phyloP scores from a whole-genome alignment of 2,888 invertebrate genomes.

The Caenorhabditis plicata region DNA sequence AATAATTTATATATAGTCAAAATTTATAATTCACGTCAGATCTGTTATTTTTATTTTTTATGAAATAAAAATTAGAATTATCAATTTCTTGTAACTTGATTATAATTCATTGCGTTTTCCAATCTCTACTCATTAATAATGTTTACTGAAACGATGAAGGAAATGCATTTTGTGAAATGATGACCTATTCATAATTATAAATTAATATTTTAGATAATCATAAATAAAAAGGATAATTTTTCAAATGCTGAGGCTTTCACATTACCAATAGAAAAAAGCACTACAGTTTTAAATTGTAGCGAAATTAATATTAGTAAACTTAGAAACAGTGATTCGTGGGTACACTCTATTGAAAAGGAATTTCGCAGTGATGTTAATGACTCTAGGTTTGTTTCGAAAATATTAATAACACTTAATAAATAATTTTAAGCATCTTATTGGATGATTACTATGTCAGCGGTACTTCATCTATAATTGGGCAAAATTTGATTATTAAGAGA shows the following conservation, averaged over 20 bases:
- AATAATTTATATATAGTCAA: too few relatives aligned
- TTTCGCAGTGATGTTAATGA: constrained; percentile 35
- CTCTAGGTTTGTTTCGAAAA: constrained; percentile 36
- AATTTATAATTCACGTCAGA: too few relatives aligned
- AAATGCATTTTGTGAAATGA: too few relatives aligned
- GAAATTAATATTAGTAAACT: constrained; percentile 44
- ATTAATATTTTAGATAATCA: constrained; percentile 38
- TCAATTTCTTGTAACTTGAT: too few relatives aligned
- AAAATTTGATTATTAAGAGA: constrained; percentile 21
- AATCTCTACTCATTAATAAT: too few relatives aligned
- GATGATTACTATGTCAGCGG: constrained; percentile 39
- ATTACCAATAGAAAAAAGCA: constrained; percentile 41
- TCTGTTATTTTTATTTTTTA: neutral
- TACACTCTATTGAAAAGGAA: constrained; percentile 15
- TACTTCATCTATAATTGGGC: constrained; percentile 31
- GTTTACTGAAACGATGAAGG: too few relatives aligned
- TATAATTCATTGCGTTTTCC: too few relatives aligned
- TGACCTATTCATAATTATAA: too few relatives aligned
- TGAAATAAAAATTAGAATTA: neutral
- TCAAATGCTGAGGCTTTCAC: constrained; percentile 31
- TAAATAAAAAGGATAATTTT: constrained; percentile 42
- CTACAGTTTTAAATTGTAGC: constrained; percentile 44
- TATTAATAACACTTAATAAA: too few relatives aligned
- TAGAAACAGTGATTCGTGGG: constrained; percentile 33
- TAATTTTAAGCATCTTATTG: too few relatives aligned